Conservation (phyloP, 2,113 vertebrate species). For the Rattus rattus region DNA sequence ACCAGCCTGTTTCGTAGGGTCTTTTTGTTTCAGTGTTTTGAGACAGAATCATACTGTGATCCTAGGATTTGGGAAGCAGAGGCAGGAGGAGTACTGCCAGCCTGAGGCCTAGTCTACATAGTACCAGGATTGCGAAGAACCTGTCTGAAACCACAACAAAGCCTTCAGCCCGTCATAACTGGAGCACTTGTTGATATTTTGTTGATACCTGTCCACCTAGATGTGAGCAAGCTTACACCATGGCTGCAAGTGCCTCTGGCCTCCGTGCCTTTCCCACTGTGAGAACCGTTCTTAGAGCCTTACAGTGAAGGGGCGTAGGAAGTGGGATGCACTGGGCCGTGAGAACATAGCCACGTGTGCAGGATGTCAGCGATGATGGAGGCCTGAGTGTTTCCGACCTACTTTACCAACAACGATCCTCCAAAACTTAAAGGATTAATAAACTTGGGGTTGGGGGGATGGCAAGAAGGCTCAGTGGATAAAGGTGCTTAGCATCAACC, state of each 20-base stretch:
- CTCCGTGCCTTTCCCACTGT: not conserved
- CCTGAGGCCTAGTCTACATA: no score
- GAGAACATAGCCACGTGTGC: not conserved
- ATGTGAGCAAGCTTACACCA: not conserved
- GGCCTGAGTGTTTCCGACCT: not conserved
- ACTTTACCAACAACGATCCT: not conserved
- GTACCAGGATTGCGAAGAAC: not conserved
- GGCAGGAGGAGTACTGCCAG: not conserved
- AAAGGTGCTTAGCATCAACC: no score
- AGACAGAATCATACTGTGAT: not conserved
- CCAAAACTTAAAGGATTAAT: not conserved
- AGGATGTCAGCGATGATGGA: not conserved
- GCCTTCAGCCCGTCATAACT: not conserved
- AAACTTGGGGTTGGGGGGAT: not conserved
- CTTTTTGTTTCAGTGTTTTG: not conserved
- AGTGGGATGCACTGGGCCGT: not conserved
- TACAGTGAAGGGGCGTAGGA: not conserved
- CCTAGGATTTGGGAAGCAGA: not conserved
- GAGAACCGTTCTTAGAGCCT: not conserved
- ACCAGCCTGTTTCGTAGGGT: not conserved
- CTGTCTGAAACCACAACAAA: not conserved
- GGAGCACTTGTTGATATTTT: no score
- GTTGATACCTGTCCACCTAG: not conserved
- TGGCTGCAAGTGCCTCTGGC: not conserved
- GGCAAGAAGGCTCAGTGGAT: not conserved